Evolutionary conservation across 1,140 invertebrate species (phyloP).

Genomic region (Thaumetopoea pityocampa): DNA sequence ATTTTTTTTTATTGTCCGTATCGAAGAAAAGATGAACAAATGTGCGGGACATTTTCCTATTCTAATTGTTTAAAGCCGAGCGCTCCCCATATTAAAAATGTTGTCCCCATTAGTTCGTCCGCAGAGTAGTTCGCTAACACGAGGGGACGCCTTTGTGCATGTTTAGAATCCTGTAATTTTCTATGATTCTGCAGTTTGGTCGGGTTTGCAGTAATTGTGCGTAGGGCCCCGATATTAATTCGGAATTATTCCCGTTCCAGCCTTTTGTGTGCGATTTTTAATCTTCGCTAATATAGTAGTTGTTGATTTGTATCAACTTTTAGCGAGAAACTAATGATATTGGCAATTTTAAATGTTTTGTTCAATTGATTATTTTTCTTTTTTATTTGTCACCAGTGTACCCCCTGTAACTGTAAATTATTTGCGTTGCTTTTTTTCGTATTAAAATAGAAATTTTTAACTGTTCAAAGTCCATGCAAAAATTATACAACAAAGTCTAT

Average conservation of each 20-base stretch:
- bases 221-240: constrained; percentile 49
- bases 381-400: too few species aligned
- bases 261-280: constrained; percentile 53
- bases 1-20: too few species aligned
- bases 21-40: background rate
- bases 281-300: constrained; percentile 41
- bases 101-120: constrained; percentile 59
- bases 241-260: constrained; percentile 40
- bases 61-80: constrained; percentile 57
- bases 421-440: too few species aligned
- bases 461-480: too few species aligned
- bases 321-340: constrained; percentile 15
- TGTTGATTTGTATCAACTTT: constrained; percentile 21
- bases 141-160: constrained; percentile 56
- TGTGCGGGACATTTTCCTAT: constrained; percentile 2
- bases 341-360: constrained; percentile 5
- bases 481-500: too few species aligned
- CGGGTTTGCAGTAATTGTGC: constrained; percentile 51
- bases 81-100: constrained; percentile 68
- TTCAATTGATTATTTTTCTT: background rate
- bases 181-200: constrained; percentile 63
- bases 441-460: too few species aligned
- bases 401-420: too few species aligned
- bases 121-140: constrained; percentile 38
- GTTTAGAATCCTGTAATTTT: constrained; percentile 70